Evolutionary conservation across 2,888 invertebrate species (phyloP).

Genomic region (Spisula solida): DNA sequence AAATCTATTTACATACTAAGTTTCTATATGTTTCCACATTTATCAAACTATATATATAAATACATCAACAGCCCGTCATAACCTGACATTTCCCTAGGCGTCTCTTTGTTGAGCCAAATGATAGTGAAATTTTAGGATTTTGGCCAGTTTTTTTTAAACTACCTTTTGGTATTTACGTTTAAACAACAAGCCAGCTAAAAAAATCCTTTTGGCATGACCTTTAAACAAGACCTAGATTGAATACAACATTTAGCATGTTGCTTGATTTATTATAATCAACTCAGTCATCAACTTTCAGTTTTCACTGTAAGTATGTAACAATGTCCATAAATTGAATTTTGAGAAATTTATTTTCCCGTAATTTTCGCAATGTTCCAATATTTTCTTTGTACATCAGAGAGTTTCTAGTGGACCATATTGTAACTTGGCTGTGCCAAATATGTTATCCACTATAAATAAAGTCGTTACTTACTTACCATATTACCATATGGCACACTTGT

Average conservation of each 20-base stretch:
- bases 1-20: neutral
- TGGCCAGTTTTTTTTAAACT: neutral
- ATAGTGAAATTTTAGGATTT: constrained; percentile 1
- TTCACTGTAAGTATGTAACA: too few species aligned
- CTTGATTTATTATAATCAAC: neutral
- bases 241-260: neutral
- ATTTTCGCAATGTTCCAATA: too few species aligned
- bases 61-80: neutral
- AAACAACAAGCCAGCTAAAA: neutral
- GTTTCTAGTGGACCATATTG: too few species aligned
- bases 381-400: too few species aligned
- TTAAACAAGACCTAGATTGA: neutral
- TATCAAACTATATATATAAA: neutral
- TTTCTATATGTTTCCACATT: neutral
- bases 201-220: neutral
- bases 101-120: neutral
- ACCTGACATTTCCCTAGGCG: neutral
- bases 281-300: too few species aligned
- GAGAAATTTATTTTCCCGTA: too few species aligned
- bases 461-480: too few species aligned
- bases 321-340: too few species aligned
- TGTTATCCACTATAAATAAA: too few species aligned
- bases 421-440: too few species aligned
- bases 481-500: too few species aligned
- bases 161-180: constrained; percentile 6